These are phyloP conservation scores for Rotaria sp. DNA, from an alignment of 2,888 invertebrate genomes.

Conservation along the genomic window DNA sequence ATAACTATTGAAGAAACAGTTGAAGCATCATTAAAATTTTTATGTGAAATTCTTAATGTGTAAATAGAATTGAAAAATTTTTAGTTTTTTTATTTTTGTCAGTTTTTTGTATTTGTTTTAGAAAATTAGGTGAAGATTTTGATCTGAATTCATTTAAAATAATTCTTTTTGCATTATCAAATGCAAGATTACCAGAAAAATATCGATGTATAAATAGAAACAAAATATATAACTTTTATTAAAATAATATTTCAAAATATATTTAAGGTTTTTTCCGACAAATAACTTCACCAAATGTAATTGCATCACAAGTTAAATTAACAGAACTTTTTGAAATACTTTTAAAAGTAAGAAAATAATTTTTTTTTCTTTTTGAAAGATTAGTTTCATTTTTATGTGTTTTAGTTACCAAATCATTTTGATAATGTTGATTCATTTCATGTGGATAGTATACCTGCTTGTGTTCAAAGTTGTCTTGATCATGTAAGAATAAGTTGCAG, in stretches of 20 bases:
- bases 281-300: constrained; percentile 5
- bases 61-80: background rate
- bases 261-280: background rate
- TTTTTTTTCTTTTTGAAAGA: background rate
- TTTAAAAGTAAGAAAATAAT: background rate
- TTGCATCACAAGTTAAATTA: background rate
- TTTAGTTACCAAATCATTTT: constrained; percentile 7
- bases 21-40: background rate
- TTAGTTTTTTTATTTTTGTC: no score
- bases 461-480: constrained; percentile 26
- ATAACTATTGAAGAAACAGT: background rate
- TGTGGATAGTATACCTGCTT: background rate
- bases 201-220: background rate
- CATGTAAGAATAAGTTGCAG: constrained; percentile 20
- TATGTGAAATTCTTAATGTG: constrained; percentile 9
- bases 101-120: background rate
- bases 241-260: background rate
- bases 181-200: constrained; percentile 29
- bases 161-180: constrained; percentile 5
- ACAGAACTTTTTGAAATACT: constrained; percentile 19
- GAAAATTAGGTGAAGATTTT: background rate
- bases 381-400: background rate
- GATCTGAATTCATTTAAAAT: constrained; percentile 20
- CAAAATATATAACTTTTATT: background rate
- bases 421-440: constrained; percentile 14